These are phyloP conservation scores for Eristalis arbustorum DNA, from an alignment of 2,888 invertebrate genomes.

Conservation along the genomic window DNA sequence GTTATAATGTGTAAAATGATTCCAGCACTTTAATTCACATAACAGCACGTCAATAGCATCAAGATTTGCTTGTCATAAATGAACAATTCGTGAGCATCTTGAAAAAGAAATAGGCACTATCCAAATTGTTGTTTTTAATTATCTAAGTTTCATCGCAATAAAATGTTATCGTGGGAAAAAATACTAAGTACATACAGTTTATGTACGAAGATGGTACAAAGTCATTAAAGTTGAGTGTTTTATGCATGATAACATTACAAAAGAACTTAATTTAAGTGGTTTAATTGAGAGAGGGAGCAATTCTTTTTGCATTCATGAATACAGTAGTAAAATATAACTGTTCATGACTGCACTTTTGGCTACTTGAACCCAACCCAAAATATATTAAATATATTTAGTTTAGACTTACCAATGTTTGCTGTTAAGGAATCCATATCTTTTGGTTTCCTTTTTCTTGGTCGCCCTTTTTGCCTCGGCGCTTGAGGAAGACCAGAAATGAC, in stretches of 20 bases:
- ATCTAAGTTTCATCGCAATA: constrained; percentile 19
- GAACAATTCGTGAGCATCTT: neutral
- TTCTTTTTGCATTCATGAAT: constrained; percentile 5
- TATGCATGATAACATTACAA: constrained; percentile 51
- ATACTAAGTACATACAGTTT: neutral
- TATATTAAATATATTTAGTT: neutral
- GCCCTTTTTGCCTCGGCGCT: constrained; percentile 92
- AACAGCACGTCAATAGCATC: constrained; percentile 18
- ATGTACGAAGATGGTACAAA: constrained; percentile 15
- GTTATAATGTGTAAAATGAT: constrained; percentile 8
- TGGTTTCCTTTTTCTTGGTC: constrained; percentile 95
- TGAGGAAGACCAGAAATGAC: constrained; percentile 83
- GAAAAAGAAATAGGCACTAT: constrained; percentile 12
- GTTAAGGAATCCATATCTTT: constrained; percentile 94
- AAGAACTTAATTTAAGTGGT: constrained; percentile 55
- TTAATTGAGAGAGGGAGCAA: neutral
- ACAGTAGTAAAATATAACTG: neutral
- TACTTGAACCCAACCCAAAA: too few relatives aligned
- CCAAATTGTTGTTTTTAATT: neutral
- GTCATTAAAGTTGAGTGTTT: constrained; percentile 31
- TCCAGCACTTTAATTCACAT: constrained; percentile 25
- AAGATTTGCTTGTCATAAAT: neutral
- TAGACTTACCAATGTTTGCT: constrained; percentile 89
- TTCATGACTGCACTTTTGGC: neutral
- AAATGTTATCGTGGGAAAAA: constrained; percentile 50